Conservation (phyloP, 2,797 vertebrate genomes). For the Pseudochromis fuscus region DNA sequence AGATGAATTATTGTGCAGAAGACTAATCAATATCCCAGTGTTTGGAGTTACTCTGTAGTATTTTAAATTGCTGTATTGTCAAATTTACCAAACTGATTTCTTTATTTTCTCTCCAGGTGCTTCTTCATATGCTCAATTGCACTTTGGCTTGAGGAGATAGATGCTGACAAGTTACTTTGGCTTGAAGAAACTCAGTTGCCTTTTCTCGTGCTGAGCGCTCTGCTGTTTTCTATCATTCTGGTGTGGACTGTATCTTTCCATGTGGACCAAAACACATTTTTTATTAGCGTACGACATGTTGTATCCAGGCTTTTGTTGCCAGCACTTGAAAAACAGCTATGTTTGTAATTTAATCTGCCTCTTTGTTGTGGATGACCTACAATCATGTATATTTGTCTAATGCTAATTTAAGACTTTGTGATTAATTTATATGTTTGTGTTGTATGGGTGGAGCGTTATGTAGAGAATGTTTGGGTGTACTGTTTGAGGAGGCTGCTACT, state of each 20-base stretch:
- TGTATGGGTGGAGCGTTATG: constrained; percentile 84
- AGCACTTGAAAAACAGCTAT: constrained; percentile 86
- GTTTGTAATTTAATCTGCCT: constrained; percentile 89
- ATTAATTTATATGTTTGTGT: constrained; percentile 97
- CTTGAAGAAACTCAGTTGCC: constrained; percentile 88
- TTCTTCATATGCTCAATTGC: constrained; percentile 88
- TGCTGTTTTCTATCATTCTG: constrained; percentile 86
- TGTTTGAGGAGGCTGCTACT: constrained; percentile 89
- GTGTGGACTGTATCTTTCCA: constrained; percentile 80
- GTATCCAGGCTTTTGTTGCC: constrained; percentile 82
- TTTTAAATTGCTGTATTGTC: background rate
- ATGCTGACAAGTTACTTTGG: constrained; percentile 74
- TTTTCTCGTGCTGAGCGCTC: constrained; percentile 88
- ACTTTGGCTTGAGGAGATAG: constrained; percentile 94
- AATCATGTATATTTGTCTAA: constrained; percentile 95
- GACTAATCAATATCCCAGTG: no score
- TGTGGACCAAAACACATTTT: constrained; percentile 91
- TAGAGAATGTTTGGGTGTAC: constrained; percentile 86
- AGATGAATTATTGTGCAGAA: no score
- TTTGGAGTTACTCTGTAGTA: background rate
- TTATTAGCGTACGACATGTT: constrained; percentile 73
- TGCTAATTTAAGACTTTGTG: constrained; percentile 94
- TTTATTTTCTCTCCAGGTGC: constrained; percentile 85
- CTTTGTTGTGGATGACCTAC: constrained; percentile 84
- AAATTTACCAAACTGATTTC: background rate